Percentiles rank a stretch among this genome's conserved stretches.
phyloP scores from a whole-genome alignment of 2,888 invertebrate species.

The Callinectes sapidus region DNA sequence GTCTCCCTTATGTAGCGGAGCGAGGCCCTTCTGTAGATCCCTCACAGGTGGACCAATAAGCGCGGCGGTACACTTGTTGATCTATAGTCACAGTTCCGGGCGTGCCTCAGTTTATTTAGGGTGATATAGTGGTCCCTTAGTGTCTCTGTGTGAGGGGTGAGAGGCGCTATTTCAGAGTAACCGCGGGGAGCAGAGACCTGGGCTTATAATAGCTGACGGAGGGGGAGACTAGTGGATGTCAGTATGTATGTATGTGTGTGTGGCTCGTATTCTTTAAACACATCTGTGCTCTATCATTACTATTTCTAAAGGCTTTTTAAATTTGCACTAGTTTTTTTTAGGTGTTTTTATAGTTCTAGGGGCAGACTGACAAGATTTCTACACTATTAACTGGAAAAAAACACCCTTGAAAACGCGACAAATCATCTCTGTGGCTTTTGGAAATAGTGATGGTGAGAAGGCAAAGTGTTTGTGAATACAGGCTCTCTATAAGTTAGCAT shows the following conservation, averaged over 20 bases:
- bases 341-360: no score
- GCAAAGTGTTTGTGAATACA: no score
- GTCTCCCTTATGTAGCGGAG: not conserved
- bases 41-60: constrained; percentile 22
- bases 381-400: no score
- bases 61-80: not conserved
- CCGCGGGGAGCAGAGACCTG: not conserved
- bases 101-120: not conserved
- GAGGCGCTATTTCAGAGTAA: constrained; percentile 26
- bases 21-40: not conserved
- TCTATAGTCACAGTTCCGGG: not conserved
- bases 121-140: constrained; percentile 16
- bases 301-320: no score
- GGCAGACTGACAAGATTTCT: no score
- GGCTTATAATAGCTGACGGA: constrained; percentile 8
- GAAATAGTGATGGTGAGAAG: no score
- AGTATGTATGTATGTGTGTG: not conserved
- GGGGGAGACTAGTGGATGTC: not conserved
- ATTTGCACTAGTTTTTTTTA: no score
- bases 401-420: no score
- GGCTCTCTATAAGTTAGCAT: no score
- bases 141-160: constrained; percentile 29
- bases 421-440: no score
- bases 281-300: no score
- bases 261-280: no score